Conservation (phyloP, 2,797 vertebrate species). For the Bovichtus variegatus region DNA sequence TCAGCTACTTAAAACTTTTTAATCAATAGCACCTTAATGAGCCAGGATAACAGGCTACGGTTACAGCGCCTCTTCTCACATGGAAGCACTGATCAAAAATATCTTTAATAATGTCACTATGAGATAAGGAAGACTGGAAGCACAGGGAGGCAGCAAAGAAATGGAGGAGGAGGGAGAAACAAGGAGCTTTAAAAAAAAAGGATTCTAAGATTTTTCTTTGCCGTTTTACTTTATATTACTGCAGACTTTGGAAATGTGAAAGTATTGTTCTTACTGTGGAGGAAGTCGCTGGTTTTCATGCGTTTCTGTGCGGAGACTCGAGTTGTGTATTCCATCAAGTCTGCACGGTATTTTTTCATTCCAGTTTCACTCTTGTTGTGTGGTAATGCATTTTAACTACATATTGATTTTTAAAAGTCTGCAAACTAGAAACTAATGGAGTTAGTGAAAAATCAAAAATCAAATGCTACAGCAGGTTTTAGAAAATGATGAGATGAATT, state of each 20-base stretch:
- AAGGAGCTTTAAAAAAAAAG: background rate
- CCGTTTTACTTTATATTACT: background rate
- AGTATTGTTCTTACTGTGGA: background rate
- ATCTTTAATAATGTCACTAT: conserved; percentile 25
- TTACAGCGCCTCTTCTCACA: conserved; percentile 15
- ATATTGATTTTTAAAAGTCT: background rate
- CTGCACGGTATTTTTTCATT: background rate
- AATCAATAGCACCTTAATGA: conserved; percentile 49
- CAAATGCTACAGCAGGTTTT: background rate
- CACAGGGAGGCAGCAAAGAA: background rate
- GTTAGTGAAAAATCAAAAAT: background rate
- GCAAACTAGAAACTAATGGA: background rate
- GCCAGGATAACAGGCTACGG: conserved; percentile 10
- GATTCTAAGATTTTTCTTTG: no score
- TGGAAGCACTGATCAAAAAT: conserved; percentile 43
- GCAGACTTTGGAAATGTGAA: conserved; percentile 7
- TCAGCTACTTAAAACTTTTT: conserved; percentile 47
- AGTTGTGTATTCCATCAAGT: background rate
- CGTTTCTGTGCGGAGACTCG: background rate
- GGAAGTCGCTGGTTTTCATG: background rate
- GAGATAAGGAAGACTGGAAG: conserved; percentile 7
- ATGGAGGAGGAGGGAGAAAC: background rate
- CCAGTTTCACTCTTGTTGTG: background rate
- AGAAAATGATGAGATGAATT: background rate
- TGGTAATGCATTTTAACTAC: background rate